These are phyloP conservation scores for Periplaneta americana DNA, from an alignment of 1,140 invertebrate species.

Conservation along the genomic window DNA sequence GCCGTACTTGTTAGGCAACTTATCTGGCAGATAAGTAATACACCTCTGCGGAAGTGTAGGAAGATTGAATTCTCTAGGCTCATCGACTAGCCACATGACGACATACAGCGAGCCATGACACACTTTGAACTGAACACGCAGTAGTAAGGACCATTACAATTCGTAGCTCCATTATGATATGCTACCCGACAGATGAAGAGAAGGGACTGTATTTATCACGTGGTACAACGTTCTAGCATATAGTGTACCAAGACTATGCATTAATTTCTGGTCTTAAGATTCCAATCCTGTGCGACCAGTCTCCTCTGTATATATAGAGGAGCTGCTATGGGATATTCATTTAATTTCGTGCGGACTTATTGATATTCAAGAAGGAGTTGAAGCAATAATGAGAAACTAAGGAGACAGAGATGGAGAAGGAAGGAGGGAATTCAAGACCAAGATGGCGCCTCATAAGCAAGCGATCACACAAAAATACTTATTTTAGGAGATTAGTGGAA, in stretches of 20 bases:
- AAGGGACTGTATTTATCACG: too few relatives aligned
- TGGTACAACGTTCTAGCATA: neutral
- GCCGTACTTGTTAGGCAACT: too few relatives aligned
- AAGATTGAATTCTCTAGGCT: too few relatives aligned
- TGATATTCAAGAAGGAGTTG: neutral
- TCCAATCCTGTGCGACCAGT: neutral
- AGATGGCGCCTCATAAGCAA: neutral
- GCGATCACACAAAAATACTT: neutral
- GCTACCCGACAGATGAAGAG: too few relatives aligned
- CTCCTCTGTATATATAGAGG: neutral
- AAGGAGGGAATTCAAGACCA: neutral
- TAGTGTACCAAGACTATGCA: neutral
- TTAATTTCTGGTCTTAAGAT: neutral
- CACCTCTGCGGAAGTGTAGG: too few relatives aligned
- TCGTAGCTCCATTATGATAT: too few relatives aligned
- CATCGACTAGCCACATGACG: too few relatives aligned
- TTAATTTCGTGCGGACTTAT: neutral
- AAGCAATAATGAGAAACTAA: neutral
- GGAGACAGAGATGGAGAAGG: neutral
- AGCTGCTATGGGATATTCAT: neutral
- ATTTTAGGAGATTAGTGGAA: neutral
- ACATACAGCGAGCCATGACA: too few relatives aligned
- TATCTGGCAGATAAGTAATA: too few relatives aligned
- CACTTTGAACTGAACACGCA: too few relatives aligned
- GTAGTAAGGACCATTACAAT: too few relatives aligned